Evolutionary conservation across 2,113 vertebrate species (phyloP).

Genomic region (Sakesphorus luctuosus): DNA sequence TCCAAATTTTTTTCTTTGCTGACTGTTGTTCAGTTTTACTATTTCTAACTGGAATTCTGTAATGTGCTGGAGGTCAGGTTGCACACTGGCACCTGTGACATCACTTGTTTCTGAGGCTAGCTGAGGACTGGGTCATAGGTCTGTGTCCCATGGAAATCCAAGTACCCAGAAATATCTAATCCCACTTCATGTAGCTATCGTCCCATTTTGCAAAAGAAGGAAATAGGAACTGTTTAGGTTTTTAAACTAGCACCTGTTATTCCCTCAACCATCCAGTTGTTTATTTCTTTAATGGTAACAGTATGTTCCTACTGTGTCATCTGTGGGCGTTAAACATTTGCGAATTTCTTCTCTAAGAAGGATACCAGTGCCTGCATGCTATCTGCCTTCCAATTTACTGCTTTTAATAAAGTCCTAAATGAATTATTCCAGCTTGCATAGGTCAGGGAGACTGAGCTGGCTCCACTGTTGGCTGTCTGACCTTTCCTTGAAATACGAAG

Average conservation of each 20-base stretch:
- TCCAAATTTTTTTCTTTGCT: not conserved
- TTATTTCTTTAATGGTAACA: not conserved
- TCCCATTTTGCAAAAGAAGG: not conserved
- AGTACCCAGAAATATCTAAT: not conserved
- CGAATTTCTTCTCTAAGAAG: not conserved
- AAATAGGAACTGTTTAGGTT: not conserved
- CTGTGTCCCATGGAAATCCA: not conserved
- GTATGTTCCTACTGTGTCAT: not conserved
- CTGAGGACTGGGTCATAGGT: not conserved
- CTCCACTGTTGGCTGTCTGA: not conserved
- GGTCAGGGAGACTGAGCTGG: not conserved
- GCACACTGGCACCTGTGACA: not conserved
- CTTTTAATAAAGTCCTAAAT: not conserved
- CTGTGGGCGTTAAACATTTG: not conserved
- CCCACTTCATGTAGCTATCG: not conserved
- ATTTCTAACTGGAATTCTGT: not conserved
- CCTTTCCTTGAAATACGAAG: not conserved
- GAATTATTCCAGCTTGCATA: not conserved
- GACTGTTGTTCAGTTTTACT: not conserved
- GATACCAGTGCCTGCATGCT: not conserved
- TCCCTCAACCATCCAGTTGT: not conserved
- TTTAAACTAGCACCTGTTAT: not conserved
- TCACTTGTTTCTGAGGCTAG: not conserved
- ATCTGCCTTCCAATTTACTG: slow-evolving; percentile 11
- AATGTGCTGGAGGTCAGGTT: not conserved